phyloP scores from a whole-genome alignment of 2,888 invertebrate species.

The Helicoverpa assulta region DNA sequence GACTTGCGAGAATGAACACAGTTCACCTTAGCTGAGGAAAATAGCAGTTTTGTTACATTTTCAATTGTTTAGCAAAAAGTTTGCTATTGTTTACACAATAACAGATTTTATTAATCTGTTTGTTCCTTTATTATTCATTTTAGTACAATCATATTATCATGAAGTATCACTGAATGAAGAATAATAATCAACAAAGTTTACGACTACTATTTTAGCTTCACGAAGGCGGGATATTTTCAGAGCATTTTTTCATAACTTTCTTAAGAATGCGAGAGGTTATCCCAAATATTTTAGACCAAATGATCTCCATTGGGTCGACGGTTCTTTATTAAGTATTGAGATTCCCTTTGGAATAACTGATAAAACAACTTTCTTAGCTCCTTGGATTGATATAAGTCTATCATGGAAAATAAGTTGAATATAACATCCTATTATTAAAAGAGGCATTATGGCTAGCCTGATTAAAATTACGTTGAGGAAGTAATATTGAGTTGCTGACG shows the following conservation, averaged over 20 bases:
- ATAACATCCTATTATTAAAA: too few relatives aligned
- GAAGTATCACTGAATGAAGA: neutral
- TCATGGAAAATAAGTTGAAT: neutral
- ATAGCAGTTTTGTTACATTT: conserved; percentile 23
- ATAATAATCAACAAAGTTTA: neutral
- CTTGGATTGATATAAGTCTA: too few relatives aligned
- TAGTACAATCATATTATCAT: neutral
- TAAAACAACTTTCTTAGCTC: too few relatives aligned
- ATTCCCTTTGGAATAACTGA: neutral
- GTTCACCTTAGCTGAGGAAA: conserved; percentile 4
- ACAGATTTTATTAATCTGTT: neutral
- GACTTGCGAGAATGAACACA: conserved; percentile 5
- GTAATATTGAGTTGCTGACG: too few relatives aligned
- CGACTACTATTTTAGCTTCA: neutral
- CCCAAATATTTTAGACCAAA: conserved; percentile 2
- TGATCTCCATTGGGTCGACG: neutral
- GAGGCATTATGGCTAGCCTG: too few relatives aligned
- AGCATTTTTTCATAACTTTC: neutral
- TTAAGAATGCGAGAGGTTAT: neutral
- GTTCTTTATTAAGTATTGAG: neutral
- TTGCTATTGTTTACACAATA: neutral
- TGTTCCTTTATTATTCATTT: neutral
- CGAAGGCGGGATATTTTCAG: neutral
- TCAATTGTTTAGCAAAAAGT: conserved; percentile 10
- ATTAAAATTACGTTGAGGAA: neutral